Evolutionary conservation across 2,113 vertebrate species (phyloP).

Genomic region (Megalops atlanticus): DNA sequence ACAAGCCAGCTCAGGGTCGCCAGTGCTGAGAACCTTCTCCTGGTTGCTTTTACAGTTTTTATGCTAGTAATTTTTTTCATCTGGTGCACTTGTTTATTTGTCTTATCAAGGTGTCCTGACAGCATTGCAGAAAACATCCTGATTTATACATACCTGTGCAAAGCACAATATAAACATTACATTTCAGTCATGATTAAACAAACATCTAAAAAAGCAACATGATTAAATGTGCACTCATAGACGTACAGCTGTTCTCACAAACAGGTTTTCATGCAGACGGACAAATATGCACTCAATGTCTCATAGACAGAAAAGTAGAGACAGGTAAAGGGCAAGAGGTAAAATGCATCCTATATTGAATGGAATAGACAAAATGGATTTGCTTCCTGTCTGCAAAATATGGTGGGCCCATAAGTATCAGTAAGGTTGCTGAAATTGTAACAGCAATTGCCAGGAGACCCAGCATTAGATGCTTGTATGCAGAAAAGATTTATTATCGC

Average conservation of each 20-base stretch:
- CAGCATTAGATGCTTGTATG: constrained; percentile 21
- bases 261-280: no score
- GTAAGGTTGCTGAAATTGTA: constrained; percentile 30
- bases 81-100: background rate
- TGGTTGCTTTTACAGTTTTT: background rate
- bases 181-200: no score
- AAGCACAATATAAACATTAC: background rate
- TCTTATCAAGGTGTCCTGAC: background rate
- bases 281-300: no score
- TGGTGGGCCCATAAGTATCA: constrained; percentile 13
- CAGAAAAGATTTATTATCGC: constrained; percentile 43
- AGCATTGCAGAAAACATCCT: background rate
- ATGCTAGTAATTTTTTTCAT: background rate
- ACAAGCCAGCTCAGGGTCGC: background rate
- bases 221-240: no score
- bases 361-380: background rate
- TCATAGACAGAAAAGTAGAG: background rate
- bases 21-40: background rate
- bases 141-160: background rate
- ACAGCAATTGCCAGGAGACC: constrained; percentile 35
- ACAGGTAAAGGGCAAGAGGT: background rate
- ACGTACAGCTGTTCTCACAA: no score
- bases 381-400: constrained; percentile 23
- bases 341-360: background rate
- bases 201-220: no score